Evolutionary conservation across 92 coral and sea anemone species (phyloP).

Genomic region (Galaxea fascicularis): DNA sequence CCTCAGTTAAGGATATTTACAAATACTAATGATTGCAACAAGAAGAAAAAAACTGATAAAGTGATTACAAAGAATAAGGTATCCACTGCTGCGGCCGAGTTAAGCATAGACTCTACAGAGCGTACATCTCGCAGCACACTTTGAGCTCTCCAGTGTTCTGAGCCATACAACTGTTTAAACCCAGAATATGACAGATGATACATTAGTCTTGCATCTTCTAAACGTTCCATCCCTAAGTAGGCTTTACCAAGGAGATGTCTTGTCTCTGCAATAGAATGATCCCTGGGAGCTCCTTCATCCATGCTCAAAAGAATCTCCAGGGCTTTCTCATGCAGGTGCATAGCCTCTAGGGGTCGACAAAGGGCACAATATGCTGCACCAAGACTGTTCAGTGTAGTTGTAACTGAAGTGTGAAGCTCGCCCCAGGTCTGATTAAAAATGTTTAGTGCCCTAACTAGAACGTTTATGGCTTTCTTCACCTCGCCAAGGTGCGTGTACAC

Average conservation of each 20-base stretch:
- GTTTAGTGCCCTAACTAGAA: slow-evolving; percentile 62
- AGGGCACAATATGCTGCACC: slow-evolving; percentile 62
- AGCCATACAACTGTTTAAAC: slow-evolving; percentile 45
- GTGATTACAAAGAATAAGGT: background rate
- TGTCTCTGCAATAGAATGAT: slow-evolving; percentile 69
- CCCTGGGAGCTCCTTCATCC: slow-evolving; percentile 22
- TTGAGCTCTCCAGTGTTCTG: slow-evolving; percentile 67
- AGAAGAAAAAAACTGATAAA: no score
- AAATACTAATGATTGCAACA: background rate
- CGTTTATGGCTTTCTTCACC: slow-evolving; percentile 55
- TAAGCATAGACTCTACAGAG: slow-evolving; percentile 16
- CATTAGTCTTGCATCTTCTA: slow-evolving; percentile 41
- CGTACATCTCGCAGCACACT: slow-evolving; percentile 16
- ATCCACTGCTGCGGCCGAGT: background rate
- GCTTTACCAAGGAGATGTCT: slow-evolving; percentile 66
- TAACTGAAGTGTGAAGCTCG: slow-evolving; percentile 56
- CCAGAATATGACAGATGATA: slow-evolving; percentile 42
- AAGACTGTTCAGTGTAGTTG: slow-evolving; percentile 65
- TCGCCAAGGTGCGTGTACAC: slow-evolving; percentile 76
- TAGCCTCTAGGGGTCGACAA: slow-evolving; percentile 57
- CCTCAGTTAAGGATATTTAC: background rate
- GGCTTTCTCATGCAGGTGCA: slow-evolving; percentile 58
- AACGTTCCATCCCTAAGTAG: slow-evolving; percentile 27
- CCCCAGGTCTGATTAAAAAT: slow-evolving; percentile 78
- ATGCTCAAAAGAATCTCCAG: slow-evolving; percentile 40